Conservation (phyloP, 2,888 invertebrate genomes). For the Troilus luridus region DNA sequence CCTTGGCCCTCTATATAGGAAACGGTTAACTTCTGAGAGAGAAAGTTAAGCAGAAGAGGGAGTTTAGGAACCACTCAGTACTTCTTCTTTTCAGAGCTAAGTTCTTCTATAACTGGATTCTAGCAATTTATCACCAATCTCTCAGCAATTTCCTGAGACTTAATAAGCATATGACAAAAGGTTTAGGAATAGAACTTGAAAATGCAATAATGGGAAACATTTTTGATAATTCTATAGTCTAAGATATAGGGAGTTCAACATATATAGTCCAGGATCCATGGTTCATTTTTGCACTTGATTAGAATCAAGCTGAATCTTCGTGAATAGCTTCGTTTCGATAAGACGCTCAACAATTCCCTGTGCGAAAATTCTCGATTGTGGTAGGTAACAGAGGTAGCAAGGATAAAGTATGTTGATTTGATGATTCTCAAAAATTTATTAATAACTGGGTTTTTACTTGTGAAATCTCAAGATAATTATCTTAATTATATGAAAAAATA, state of each 20-base stretch:
- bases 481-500: no score
- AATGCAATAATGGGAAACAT: background rate
- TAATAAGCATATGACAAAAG: slow-evolving; percentile 12
- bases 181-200: background rate
- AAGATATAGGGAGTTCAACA: background rate
- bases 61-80: slow-evolving; percentile 33
- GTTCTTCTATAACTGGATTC: slow-evolving; percentile 25
- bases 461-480: no score
- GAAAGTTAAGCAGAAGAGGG: slow-evolving; percentile 13
- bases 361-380: no score
- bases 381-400: no score
- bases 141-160: background rate
- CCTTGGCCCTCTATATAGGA: background rate
- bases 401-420: no score
- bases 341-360: no score
- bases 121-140: background rate
- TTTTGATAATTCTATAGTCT: background rate
- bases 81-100: slow-evolving; percentile 15
- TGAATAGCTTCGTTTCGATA: no score
- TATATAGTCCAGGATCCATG: no score
- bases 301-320: no score
- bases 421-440: no score
- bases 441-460: no score
- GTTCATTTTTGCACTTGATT: no score
- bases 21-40: slow-evolving; percentile 23